A percentile compares a stretch with the other conserved stretches of the same genome.
Evolutionary conservation across 2,113 vertebrate species (phyloP).

Genomic region (Charadrius vociferus): DNA sequence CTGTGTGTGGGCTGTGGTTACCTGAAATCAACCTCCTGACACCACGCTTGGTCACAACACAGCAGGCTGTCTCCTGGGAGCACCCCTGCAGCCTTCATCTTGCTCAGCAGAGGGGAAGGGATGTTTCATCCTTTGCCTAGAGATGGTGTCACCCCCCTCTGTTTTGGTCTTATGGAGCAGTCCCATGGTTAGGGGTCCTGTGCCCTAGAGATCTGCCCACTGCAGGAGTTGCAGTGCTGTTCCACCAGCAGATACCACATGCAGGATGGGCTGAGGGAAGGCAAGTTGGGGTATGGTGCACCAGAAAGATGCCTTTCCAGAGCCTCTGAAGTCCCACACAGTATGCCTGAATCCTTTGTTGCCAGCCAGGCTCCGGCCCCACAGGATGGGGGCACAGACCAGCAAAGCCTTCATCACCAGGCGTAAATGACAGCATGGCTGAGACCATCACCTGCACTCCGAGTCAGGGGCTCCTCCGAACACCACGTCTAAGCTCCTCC

Average conservation of each 20-base stretch:
- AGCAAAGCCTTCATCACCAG: neutral
- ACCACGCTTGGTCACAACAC: neutral
- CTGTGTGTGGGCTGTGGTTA: accelerated
- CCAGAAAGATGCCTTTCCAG: neutral
- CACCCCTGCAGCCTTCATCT: too few species aligned
- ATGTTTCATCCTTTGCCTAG: neutral
- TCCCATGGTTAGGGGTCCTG: neutral
- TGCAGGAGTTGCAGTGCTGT: neutral
- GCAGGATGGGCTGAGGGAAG: neutral
- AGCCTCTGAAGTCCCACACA: neutral
- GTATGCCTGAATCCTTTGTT: neutral
- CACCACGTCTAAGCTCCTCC: neutral
- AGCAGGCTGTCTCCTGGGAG: neutral
- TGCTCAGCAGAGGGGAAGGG: neutral
- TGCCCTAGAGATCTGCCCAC: neutral
- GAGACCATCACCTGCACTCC: neutral
- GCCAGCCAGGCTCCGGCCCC: neutral
- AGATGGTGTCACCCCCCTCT: neutral
- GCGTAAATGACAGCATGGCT: neutral
- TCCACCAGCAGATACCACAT: neutral
- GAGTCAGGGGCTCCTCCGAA: neutral
- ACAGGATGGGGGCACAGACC: neutral
- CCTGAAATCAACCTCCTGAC: neutral
- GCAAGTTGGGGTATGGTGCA: neutral
- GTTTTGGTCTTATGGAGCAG: neutral